Percentiles rank a stretch among this genome's conserved stretches.
Conservation (phyloP, 2,113 vertebrate genomes). For the Varanus komodoensis region DNA sequence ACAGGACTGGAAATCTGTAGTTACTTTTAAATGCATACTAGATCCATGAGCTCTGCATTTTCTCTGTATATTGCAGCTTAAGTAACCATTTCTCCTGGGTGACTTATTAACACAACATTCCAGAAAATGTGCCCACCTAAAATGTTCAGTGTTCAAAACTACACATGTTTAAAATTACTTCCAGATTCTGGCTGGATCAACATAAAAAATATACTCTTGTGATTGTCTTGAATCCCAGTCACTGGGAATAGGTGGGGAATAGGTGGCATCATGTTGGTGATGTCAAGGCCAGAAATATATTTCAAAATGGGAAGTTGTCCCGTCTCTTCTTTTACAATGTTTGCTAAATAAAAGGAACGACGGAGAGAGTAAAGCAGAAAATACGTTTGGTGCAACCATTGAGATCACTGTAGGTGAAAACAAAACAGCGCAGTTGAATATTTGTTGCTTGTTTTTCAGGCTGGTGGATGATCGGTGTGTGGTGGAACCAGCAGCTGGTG, state of each 20-base stretch:
- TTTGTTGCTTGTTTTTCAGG: slow-evolving; percentile 69
- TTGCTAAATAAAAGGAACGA: neutral
- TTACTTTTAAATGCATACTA: neutral
- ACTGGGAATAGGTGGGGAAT: too few relatives aligned
- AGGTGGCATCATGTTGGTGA: too few relatives aligned
- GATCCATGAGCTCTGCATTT: neutral
- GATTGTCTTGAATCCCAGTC: neutral
- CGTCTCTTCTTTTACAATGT: neutral
- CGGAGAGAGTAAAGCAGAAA: accelerated
- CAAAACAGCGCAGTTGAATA: neutral
- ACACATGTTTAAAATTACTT: accelerated
- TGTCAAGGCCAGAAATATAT: neutral
- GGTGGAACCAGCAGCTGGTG: slow-evolving; percentile 92
- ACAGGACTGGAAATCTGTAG: neutral
- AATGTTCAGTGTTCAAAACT: accelerated
- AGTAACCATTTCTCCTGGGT: neutral
- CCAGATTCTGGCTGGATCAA: accelerated
- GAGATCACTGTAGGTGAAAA: accelerated
- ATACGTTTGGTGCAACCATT: neutral
- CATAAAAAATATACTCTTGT: accelerated
- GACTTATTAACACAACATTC: accelerated
- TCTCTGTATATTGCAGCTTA: neutral
- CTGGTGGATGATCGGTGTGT: slow-evolving; percentile 96
- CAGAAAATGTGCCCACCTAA: neutral
- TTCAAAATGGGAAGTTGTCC: neutral